Evolutionary conservation across 2,113 vertebrate species (phyloP).

Genomic region (Hylia prasina): DNA sequence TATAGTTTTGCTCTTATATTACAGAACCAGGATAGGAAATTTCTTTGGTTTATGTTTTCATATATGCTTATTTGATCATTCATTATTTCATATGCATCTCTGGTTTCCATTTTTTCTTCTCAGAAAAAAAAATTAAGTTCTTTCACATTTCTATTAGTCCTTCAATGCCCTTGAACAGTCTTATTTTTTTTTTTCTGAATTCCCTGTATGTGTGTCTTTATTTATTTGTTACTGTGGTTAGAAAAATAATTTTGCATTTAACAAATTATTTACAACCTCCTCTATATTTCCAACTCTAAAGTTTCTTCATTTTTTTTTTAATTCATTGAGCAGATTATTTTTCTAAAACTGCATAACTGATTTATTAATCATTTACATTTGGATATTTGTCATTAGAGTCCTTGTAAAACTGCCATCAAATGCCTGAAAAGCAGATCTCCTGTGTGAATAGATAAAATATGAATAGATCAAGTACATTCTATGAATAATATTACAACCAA

Average conservation of each 20-base stretch:
- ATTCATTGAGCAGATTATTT: not conserved
- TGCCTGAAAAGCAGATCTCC: not conserved
- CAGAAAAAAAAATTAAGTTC: not conserved
- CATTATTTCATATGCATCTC: not conserved
- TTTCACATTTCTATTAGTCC: not conserved
- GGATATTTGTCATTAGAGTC: not conserved
- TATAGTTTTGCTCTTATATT: not conserved
- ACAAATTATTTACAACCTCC: not conserved
- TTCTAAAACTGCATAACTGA: not conserved
- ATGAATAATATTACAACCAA: not conserved
- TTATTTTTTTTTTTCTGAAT: not conserved
- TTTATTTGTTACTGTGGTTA: not conserved
- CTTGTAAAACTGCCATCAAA: not conserved
- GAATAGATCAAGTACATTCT: not conserved
- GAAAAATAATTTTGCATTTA: not conserved
- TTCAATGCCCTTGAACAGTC: not conserved
- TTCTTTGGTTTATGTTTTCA: not conserved
- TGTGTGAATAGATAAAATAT: not conserved
- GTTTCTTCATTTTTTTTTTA: not conserved
- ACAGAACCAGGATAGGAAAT: not conserved
- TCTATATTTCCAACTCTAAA: not conserved
- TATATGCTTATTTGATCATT: not conserved
- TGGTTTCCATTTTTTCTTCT: not conserved
- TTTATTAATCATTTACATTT: slow-evolving; percentile 5
- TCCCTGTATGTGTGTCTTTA: not conserved